Evolutionary conservation across 2,113 vertebrate genomes (phyloP), one percentile per base, ranked within the genome.

Genomic region (Callionymus lyra): DNA sequence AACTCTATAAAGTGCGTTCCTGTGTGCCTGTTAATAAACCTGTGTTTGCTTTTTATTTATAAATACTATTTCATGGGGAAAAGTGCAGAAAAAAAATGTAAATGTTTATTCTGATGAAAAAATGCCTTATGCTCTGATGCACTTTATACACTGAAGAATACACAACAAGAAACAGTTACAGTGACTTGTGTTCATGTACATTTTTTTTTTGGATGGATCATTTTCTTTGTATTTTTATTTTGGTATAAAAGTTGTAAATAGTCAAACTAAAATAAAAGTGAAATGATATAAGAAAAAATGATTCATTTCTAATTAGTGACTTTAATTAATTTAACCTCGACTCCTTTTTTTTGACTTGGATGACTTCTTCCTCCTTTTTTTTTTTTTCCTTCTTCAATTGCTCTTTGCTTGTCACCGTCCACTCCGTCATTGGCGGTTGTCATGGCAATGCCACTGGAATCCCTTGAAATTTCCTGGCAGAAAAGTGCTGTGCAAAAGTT

Each of bases 121-220:
- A 60, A 50, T 38, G 60, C 58, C 65, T 70, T 49, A 56, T 76
- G 34, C 53, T 74, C 56, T 68, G 59, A 73, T 77, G 84, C 84
- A 87, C 84, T 85, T 86, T 84, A 86, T 43, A 77, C 69, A 73
- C 53, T 65, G 69, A 74, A 66, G 47, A 82, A 44, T 56, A 62
- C 59, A 67, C 53, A 14, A 38, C n/a, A 11, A 50, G 44, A 45
- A 49, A 27, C 21, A 5, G 21, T 27, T 27, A 5, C 21, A 27
- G 21, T 27, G 8, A 27, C 21, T 27, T 27, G 21, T 27, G 21
- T 27, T 27, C 21, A 27, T 27, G 21, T 27, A 45, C 35, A 73
- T 60, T 70, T 37, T 18, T 63, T 35, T 53, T 32, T 21, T 48
- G n/a, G n/a, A n/a, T 70, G 50, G 70, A 81, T 69, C 73, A 51